Evolutionary conservation across 23 tunicate species (phyloP), one percentile per base, ranked within the genome.

Genomic region (Trididemnum nubilum): DNA sequence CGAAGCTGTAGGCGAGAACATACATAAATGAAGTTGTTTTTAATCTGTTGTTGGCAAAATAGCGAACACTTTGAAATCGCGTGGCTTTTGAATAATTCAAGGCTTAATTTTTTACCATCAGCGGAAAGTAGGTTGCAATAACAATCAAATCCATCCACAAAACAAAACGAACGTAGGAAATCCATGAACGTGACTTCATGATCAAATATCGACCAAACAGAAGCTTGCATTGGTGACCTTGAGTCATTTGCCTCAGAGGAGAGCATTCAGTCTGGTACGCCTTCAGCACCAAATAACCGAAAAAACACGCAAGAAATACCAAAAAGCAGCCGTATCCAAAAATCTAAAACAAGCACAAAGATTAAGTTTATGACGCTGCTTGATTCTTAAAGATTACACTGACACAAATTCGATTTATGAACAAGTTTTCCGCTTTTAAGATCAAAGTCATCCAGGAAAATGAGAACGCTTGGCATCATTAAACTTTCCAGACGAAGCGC

Each of bases 131-230:
- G 25, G 32, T 27, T 19, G 36, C 27, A 2, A 52, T 57, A 23
- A 50, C 54, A 19, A 44, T 54, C 19, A 77, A 3, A 33, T 32
- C 58, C 36, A 77, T 33, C 66, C 82, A 77, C 36, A 77, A 21
- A 2, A 44, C 82, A 27, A 52, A 32, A 22, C 32, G 82, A 19
- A 32, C 34, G 67, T 77, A 44, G 18, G 58, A 51, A 23, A 31
- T 18, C 82, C 82, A 77, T n/a, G 58, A 77, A 24, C 52, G 52
- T 27, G 82, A 36, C 24, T 77, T 77, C 82, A 77, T 77, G 1
- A 77, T 30, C 9, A 77, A 7, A 9, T 18, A 36, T 22, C 67
- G 39, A 33, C 37, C 67, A 54, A 52, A 77, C 29, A 77, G 24
- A 15, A 77, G 18, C 36, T 67, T 37, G 33, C 67, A 61, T n/a